phyloP scores from a whole-genome alignment of 1,140 invertebrate genomes.

The Arion vulgaris region DNA sequence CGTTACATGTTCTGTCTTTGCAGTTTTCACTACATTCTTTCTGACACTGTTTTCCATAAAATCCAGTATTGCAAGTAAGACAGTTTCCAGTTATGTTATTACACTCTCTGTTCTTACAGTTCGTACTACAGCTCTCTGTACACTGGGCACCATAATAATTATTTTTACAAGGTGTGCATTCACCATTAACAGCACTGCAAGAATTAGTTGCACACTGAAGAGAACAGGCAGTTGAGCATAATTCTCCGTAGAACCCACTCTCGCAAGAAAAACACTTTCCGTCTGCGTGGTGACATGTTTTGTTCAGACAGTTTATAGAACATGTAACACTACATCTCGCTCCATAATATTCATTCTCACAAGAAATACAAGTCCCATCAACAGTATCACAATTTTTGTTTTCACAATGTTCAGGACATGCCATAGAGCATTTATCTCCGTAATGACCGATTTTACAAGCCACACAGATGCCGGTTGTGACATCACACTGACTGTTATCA shows the following conservation, averaged over 20 bases:
- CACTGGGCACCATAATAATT: not conserved
- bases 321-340: not conserved
- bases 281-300: not conserved
- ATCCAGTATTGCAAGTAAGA: not conserved
- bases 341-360: not conserved
- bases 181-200: not conserved
- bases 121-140: not conserved
- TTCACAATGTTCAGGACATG: not conserved
- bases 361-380: not conserved
- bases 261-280: not conserved
- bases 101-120: not conserved
- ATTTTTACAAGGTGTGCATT: not conserved
- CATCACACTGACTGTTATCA: not conserved
- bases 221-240: not conserved
- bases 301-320: not conserved
- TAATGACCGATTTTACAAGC: not conserved
- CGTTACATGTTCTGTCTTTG: not conserved
- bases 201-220: not conserved
- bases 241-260: not conserved
- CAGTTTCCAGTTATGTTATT: not conserved
- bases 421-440: not conserved
- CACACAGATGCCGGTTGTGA: not conserved
- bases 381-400: not conserved
- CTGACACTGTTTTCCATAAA: not conserved
- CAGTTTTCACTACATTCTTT: not conserved